Conservation (phyloP, 2,113 vertebrate species). For the Sciurus niger region DNA sequence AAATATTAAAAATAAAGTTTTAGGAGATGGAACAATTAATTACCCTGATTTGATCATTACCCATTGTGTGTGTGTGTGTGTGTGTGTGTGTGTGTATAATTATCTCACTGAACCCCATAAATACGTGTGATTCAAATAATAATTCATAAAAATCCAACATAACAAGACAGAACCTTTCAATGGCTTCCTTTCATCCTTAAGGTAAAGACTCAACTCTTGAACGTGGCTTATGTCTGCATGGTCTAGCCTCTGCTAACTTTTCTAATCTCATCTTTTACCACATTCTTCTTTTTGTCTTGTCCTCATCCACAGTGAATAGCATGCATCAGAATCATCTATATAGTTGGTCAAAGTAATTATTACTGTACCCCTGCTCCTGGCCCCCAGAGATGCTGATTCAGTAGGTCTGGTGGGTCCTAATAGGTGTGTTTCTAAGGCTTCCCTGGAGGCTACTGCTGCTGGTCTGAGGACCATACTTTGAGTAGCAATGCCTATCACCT, state of each 20-base stretch:
- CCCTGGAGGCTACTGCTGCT: too few species aligned
- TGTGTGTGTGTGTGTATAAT: neutral
- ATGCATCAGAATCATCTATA: neutral
- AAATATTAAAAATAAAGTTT: neutral
- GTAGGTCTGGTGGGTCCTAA: too few species aligned
- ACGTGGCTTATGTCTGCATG: neutral
- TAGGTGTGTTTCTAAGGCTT: neutral
- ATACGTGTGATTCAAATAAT: neutral
- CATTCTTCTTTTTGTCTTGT: neutral
- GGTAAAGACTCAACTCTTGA: neutral
- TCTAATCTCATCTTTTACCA: neutral
- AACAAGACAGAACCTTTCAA: neutral
- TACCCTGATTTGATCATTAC: neutral
- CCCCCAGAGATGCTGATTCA: neutral
- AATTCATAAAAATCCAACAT: neutral
- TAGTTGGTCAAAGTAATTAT: neutral
- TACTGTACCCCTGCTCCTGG: too few species aligned
- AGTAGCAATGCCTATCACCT: neutral
- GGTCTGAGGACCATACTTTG: neutral
- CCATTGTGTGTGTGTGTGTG: neutral
- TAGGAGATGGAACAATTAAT: neutral
- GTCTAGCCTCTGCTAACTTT: neutral
- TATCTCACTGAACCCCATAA: neutral
- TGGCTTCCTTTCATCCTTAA: neutral
- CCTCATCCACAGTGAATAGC: neutral